Evolutionary conservation across 1,140 invertebrate genomes (phyloP).

Genomic region (Colletes latitarsis): DNA sequence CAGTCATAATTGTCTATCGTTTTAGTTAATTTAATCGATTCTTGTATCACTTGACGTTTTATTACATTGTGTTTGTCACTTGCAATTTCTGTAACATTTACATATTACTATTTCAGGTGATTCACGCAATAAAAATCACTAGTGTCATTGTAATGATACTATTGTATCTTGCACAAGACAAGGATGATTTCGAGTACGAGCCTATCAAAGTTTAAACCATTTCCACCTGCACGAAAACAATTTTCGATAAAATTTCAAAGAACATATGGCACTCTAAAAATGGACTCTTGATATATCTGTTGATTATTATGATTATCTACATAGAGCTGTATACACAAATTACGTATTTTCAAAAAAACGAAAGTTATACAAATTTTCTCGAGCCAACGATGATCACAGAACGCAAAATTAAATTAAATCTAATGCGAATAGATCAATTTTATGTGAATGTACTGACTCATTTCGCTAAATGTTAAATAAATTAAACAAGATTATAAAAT

Average conservation of each 20-base stretch:
- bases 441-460: not conserved
- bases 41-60: not conserved
- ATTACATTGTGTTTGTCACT: too few relatives aligned
- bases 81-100: not conserved
- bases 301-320: not conserved
- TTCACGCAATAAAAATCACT: not conserved
- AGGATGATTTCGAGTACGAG: not conserved
- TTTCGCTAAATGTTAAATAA: not conserved
- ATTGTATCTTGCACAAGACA: not conserved
- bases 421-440: not conserved
- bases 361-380: not conserved
- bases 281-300: not conserved
- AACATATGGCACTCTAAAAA: not conserved
- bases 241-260: not conserved
- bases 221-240: not conserved
- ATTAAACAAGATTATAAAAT: too few relatives aligned
- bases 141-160: not conserved
- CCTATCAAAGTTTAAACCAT: constrained; percentile 16
- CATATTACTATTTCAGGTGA: constrained; percentile 2
- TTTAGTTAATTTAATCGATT: too few relatives aligned
- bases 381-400: too few relatives aligned
- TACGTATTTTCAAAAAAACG: not conserved
- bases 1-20: too few relatives aligned
- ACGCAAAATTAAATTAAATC: not conserved
- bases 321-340: not conserved